phyloP scores from a whole-genome alignment of 2,113 vertebrate genomes.

The Pollimyrus isidori region DNA sequence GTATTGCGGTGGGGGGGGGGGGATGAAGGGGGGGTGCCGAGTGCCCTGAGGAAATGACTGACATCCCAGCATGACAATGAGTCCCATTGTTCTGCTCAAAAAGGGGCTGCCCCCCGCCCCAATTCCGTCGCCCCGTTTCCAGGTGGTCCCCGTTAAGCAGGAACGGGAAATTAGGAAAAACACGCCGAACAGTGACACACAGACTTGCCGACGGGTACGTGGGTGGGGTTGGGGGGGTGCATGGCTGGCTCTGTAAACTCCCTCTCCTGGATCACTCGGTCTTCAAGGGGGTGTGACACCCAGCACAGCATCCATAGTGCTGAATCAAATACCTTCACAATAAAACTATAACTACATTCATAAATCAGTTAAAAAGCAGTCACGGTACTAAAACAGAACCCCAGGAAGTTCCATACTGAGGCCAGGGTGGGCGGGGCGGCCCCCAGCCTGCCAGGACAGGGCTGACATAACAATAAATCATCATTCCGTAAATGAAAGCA shows the following conservation, averaged over 20 bases:
- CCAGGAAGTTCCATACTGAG: neutral
- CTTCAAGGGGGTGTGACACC: neutral
- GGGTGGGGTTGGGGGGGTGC: too few species aligned
- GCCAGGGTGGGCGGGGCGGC: neutral
- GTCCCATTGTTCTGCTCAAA: constrained; percentile 40
- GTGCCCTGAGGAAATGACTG: constrained; percentile 37
- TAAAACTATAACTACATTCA: neutral
- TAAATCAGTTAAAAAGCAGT: neutral
- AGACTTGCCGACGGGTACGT: constrained; percentile 20
- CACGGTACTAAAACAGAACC: neutral
- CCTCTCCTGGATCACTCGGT: neutral
- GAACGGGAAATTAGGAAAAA: constrained; percentile 19
- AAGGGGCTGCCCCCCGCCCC: constrained; percentile 28
- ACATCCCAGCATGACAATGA: constrained; percentile 45
- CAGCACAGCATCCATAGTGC: neutral
- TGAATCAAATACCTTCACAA: neutral
- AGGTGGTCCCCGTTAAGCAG: constrained; percentile 35
- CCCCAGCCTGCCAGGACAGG: neutral
- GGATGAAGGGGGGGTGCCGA: too few species aligned
- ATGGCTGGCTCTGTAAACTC: neutral
- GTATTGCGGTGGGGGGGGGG: too few species aligned
- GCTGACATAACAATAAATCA: neutral
- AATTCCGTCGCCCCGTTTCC: constrained; percentile 38
- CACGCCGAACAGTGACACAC: constrained; percentile 33
- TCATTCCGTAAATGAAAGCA: neutral